Percentiles rank a stretch among this genome's conserved stretches.
Evolutionary conservation across 2,113 vertebrate genomes (phyloP).

Genomic region (Myxocyprinus asiaticus): DNA sequence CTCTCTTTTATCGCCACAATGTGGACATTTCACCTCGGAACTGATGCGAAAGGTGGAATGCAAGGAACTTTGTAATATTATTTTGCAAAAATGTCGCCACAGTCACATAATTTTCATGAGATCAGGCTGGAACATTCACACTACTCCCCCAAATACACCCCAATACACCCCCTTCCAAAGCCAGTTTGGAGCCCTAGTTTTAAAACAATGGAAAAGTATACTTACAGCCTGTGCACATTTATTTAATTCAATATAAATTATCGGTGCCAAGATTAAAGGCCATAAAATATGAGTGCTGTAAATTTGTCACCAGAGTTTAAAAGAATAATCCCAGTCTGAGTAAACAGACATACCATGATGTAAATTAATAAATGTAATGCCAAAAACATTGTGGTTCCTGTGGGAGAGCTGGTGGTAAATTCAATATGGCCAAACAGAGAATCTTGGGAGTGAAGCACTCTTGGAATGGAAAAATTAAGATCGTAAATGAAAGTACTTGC

Average conservation of each 20-base stretch:
- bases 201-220: not conserved
- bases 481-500: too few relatives aligned
- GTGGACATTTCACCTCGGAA: too few relatives aligned
- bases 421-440: slow-evolving; percentile 1
- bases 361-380: not conserved
- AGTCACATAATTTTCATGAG: too few relatives aligned
- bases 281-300: not conserved
- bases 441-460: not conserved
- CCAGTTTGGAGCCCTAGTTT: not conserved
- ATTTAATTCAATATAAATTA: slow-evolving; percentile 25
- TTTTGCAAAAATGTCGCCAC: too few relatives aligned
- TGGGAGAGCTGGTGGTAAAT: not conserved
- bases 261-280: not conserved
- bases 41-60: too few relatives aligned
- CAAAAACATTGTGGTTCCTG: not conserved
- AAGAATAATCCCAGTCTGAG: slow-evolving; percentile 1
- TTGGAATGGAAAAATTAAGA: too few relatives aligned
- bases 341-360: slow-evolving; percentile 12
- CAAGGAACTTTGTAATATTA: too few relatives aligned
- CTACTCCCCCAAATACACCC: not conserved
- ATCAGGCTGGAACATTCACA: not conserved
- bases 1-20: too few relatives aligned
- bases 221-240: slow-evolving; percentile 2
- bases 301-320: not conserved
- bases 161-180: not conserved